Percentiles rank a stretch among this genome's conserved stretches.
These are phyloP conservation scores for Apistogramma diplotaenia DNA, from an alignment of 2,113 vertebrate genomes.

Conservation along the genomic window DNA sequence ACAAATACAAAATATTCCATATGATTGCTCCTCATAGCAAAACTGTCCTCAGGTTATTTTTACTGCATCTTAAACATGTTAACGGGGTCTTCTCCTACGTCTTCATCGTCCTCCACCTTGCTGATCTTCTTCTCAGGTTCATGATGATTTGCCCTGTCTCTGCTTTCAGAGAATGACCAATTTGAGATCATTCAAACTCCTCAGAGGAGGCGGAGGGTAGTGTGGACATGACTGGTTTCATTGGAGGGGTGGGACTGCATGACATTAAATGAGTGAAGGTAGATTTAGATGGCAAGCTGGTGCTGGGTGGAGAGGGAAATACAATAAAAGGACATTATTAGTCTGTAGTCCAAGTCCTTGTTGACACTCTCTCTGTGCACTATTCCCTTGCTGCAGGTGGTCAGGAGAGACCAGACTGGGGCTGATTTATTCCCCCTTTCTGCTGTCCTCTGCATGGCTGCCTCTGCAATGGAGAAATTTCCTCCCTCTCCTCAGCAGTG, in stretches of 20 bases:
- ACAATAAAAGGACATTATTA: slow-evolving; percentile 87
- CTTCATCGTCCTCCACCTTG: slow-evolving; percentile 58
- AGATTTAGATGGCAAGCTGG: slow-evolving; percentile 54
- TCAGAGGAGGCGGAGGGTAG: slow-evolving; percentile 72
- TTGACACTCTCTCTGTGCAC: slow-evolving; percentile 70
- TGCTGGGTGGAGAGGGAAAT: slow-evolving; percentile 77
- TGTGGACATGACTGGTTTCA: slow-evolving; percentile 59
- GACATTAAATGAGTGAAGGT: slow-evolving; percentile 65
- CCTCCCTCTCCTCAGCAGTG: slow-evolving; percentile 31
- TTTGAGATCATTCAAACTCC: slow-evolving; percentile 84
- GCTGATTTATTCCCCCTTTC: slow-evolving; percentile 93
- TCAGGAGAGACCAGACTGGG: slow-evolving; percentile 81
- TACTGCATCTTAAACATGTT: slow-evolving; percentile 60
- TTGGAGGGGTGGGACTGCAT: slow-evolving; percentile 58
- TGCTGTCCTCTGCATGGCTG: slow-evolving; percentile 88
- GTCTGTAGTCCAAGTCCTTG: slow-evolving; percentile 71
- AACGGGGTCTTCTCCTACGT: slow-evolving; percentile 71
- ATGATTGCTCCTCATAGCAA: slow-evolving; percentile 68
- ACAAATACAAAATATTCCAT: slow-evolving; percentile 25
- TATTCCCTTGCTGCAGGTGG: slow-evolving; percentile 85
- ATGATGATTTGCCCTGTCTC: slow-evolving; percentile 84
- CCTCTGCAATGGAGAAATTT: slow-evolving; percentile 82
- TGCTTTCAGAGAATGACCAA: slow-evolving; percentile 84
- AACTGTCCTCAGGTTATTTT: slow-evolving; percentile 70
- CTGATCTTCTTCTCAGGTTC: slow-evolving; percentile 73